phyloP scores from a whole-genome alignment of 2,113 vertebrate genomes.

The Lynx canadensis region DNA sequence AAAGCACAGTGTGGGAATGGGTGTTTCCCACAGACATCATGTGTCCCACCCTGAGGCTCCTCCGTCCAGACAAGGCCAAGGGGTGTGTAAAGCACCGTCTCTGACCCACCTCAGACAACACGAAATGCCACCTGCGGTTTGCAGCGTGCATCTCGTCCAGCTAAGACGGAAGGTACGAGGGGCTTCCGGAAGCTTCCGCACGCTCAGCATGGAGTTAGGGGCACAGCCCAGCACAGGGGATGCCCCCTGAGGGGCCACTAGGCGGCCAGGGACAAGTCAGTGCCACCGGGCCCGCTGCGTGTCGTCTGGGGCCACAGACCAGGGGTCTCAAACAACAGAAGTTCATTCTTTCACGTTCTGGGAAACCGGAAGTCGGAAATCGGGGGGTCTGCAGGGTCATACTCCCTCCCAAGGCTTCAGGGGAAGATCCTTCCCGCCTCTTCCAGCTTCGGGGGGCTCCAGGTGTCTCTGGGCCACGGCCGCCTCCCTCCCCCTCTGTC shows the following conservation, averaged over 20 bases:
- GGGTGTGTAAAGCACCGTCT: neutral
- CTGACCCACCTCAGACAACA: neutral
- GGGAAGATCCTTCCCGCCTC: neutral
- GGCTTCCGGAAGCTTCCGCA: neutral
- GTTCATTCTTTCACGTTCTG: neutral
- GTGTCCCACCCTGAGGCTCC: rapidly evolving
- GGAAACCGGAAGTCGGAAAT: neutral
- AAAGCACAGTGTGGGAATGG: neutral
- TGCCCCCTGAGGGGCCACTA: rapidly evolving
- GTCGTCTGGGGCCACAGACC: neutral
- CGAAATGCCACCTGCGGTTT: rapidly evolving
- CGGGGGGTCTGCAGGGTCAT: rapidly evolving
- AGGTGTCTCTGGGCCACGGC: rapidly evolving
- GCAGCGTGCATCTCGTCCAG: rapidly evolving
- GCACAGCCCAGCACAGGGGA: neutral
- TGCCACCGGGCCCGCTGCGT: rapidly evolving
- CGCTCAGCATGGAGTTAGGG: neutral
- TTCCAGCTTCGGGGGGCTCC: neutral
- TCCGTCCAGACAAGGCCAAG: neutral
- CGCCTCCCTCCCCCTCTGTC: rapidly evolving
- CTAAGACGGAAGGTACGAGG: rapidly evolving
- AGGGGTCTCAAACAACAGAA: neutral
- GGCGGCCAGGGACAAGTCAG: neutral
- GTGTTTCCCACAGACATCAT: rapidly evolving
- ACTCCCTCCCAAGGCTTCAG: too few species aligned